Percentiles rank a stretch among this genome's conserved stretches.
Evolutionary conservation across 2,113 vertebrate species (phyloP).

Genomic region (Lipotes vexillifer): DNA sequence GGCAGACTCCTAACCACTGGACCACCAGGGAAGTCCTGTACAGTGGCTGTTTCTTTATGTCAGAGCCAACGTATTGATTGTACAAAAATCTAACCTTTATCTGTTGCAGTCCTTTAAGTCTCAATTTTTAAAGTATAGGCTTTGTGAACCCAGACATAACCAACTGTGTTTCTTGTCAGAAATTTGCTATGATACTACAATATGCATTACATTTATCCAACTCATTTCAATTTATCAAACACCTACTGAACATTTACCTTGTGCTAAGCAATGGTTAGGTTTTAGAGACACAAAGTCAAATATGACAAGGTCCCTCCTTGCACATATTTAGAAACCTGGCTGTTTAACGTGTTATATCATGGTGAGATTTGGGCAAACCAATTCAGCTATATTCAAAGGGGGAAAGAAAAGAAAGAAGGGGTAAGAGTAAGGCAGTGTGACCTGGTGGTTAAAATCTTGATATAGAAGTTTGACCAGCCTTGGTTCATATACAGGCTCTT

Average conservation of each 20-base stretch:
- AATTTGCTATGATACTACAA: not conserved
- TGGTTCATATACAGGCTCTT: not conserved
- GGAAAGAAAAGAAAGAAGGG: not conserved
- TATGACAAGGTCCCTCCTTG: not conserved
- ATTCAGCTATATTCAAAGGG: not conserved
- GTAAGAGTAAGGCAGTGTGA: not conserved
- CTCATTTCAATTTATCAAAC: not conserved
- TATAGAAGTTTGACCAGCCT: not conserved
- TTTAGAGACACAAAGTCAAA: not conserved
- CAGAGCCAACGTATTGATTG: not conserved
- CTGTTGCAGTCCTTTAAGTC: not conserved
- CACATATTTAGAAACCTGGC: not conserved
- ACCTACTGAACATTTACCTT: not conserved
- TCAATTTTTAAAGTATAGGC: not conserved
- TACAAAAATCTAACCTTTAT: not conserved
- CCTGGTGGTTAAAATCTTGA: not conserved
- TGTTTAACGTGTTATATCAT: not conserved
- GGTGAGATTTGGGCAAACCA: not conserved
- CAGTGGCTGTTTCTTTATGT: not conserved
- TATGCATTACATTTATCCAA: not conserved
- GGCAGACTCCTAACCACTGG: too few species aligned
- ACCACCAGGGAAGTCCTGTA: too few species aligned
- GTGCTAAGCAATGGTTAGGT: not conserved
- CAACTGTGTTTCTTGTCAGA: not conserved
- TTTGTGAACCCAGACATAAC: not conserved